Conservation (phyloP, 2,113 vertebrate genomes). For the Cariama cristata region DNA sequence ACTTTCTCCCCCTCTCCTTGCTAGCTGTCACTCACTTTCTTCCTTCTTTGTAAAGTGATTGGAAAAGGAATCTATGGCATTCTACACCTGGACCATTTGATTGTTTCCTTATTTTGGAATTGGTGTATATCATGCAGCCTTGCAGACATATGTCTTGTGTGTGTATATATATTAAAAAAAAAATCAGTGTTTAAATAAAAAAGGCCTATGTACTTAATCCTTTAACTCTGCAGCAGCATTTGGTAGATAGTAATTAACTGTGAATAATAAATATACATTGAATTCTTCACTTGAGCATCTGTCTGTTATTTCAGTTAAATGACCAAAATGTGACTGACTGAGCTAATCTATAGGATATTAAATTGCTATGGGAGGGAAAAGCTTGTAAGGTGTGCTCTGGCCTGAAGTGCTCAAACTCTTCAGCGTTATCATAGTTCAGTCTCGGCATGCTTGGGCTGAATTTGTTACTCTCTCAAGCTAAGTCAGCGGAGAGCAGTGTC, state of each 20-base stretch:
- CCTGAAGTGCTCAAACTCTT: neutral
- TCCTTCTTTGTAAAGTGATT: constrained; percentile 68
- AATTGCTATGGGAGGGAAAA: neutral
- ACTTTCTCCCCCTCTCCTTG: constrained; percentile 43
- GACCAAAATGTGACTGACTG: neutral
- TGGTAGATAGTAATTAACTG: constrained; percentile 88
- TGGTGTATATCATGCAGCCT: constrained; percentile 87
- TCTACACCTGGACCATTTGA: constrained; percentile 84
- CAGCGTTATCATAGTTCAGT: neutral
- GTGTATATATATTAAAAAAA: constrained; percentile 84
- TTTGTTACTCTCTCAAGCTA: neutral
- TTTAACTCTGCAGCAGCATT: constrained; percentile 84
- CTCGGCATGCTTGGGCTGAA: rapidly evolving
- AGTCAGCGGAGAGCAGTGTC: rapidly evolving
- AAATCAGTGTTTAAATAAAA: constrained; percentile 84
- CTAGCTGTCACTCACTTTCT: constrained; percentile 66
- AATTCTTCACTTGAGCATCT: constrained; percentile 81
- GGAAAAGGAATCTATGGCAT: constrained; percentile 76
- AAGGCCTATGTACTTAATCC: constrained; percentile 86
- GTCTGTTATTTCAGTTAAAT: constrained; percentile 56
- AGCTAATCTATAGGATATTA: neutral
- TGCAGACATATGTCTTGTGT: constrained; percentile 86
- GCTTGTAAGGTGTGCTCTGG: neutral
- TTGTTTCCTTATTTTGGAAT: constrained; percentile 85
- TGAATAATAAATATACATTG: constrained; percentile 84